Percentiles rank a stretch among this genome's conserved stretches.
These are phyloP conservation scores for Dolichomitus sp. DNA, from an alignment of 2,888 invertebrate genomes.

Conservation along the genomic window DNA sequence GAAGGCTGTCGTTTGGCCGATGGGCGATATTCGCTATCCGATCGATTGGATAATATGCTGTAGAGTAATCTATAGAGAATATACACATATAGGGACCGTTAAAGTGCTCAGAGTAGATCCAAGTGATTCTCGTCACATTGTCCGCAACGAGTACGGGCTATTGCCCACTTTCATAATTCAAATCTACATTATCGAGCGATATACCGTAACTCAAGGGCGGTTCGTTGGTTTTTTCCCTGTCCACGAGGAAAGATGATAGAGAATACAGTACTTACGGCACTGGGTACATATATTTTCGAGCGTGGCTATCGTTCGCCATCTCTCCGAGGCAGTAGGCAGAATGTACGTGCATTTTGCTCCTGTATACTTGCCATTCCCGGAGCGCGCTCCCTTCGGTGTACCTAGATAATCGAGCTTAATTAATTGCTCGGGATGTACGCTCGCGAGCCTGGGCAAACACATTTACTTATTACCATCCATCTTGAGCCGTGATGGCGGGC, in stretches of 20 bases:
- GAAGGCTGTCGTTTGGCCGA: conserved; percentile 29
- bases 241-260: conserved; percentile 32
- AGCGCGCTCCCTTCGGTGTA: conserved; percentile 48
- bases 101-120: not conserved
- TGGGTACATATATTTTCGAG: conserved; percentile 70
- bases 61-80: conserved; percentile 20
- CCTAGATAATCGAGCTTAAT: conserved; percentile 85
- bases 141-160: conserved; percentile 17
- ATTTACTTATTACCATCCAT: conserved; percentile 84
- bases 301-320: conserved; percentile 78
- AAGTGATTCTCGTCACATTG: conserved; percentile 22
- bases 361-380: conserved; percentile 7
- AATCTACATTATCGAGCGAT: conserved; percentile 45
- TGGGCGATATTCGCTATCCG: conserved; percentile 34
- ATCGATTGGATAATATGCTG: conserved; percentile 43
- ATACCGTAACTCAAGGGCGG: conserved; percentile 6
- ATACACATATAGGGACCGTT: not conserved
- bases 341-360: conserved; percentile 3
- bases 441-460: conserved; percentile 80
- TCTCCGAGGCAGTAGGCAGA: conserved; percentile 42
- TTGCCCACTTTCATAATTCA: conserved; percentile 42
- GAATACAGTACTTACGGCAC: not conserved
- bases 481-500: conserved; percentile 71
- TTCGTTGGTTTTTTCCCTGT: conserved; percentile 5
- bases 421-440: conserved; percentile 83